phyloP scores from a whole-genome alignment of 1,140 invertebrate genomes.

The Ganaspis sp. region DNA sequence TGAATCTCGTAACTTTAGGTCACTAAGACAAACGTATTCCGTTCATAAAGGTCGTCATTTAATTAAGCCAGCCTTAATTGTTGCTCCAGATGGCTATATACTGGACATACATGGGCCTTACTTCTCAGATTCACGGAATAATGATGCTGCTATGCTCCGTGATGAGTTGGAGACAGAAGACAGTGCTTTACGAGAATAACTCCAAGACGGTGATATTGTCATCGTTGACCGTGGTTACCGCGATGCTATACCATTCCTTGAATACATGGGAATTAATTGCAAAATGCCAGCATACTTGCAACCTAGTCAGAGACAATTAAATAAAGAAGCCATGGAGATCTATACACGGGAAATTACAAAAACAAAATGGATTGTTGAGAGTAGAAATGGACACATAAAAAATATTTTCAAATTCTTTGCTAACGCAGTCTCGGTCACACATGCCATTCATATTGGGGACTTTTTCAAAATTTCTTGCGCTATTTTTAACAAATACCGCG shows the following conservation, averaged over 20 bases:
- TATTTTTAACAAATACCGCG: slow-evolving; percentile 33
- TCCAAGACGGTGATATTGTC: neutral
- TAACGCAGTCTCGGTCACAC: slow-evolving; percentile 7
- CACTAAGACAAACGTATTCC: slow-evolving; percentile 10
- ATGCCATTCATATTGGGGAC: slow-evolving; percentile 31
- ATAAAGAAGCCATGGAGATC: slow-evolving; percentile 36
- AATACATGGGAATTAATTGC: slow-evolving; percentile 28
- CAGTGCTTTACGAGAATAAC: slow-evolving; percentile 16
- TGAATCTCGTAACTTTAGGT: slow-evolving; percentile 27
- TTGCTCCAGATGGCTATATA: slow-evolving; percentile 39
- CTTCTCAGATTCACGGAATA: slow-evolving; percentile 36
- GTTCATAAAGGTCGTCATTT: slow-evolving; percentile 23
- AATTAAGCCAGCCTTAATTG: slow-evolving; percentile 31
- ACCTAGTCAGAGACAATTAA: slow-evolving; percentile 20
- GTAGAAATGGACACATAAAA: slow-evolving; percentile 1
- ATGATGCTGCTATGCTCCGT: slow-evolving; percentile 38
- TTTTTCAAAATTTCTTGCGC: slow-evolving; percentile 31
- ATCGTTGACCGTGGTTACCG: slow-evolving; percentile 7
- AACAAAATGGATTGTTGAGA: neutral
- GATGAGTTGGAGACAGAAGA: slow-evolving; percentile 36
- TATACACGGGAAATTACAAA: slow-evolving; percentile 2
- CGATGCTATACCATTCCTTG: neutral
- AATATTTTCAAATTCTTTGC: slow-evolving; percentile 11
- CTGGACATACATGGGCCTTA: slow-evolving; percentile 43
- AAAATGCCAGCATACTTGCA: slow-evolving; percentile 38